Evolutionary conservation across 2,888 invertebrate genomes (phyloP), one percentile per base, ranked within the genome.

Genomic region (Physocephala rufipes): DNA sequence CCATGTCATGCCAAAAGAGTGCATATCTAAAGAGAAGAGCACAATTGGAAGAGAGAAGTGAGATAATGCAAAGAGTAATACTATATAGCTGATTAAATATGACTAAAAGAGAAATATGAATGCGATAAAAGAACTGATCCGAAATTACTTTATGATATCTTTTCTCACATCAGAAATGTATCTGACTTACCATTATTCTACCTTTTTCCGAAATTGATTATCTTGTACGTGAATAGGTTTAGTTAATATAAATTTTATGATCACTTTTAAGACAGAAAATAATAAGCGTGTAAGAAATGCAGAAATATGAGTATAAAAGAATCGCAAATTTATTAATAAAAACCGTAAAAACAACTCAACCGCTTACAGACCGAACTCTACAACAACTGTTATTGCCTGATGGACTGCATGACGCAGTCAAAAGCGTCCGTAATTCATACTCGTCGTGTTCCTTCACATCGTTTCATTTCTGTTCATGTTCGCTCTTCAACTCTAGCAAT

Each of bases 401-500:
- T 36, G 36, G 58, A 67, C 55, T 67, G 67, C 36, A 36, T 55
- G 36, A 24, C 66, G 24, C 28, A 66, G 19, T 7, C 36, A 36
- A 36, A 4, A 36, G 36, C 36, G n/a, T 30, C 12, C 30, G 19
- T 19, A n/a, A 30, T 67, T 58, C 59, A 67, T 58, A 30, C 43
- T 67, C 19, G 7, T 47, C 21, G 12, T 53, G 12, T 21, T 21
- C 21, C 21, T 24, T 58, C 21, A 58, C 43, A 59, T 61, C 36
- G 43, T 62, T 61, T 68, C 68, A 49, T 62, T 62, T 62, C 21
- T 26, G 49, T 61, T 68, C 68, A 51, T 62, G 68, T 68, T 62
- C 62, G 68, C 68, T 68, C 68, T 51, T 68, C 21, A 21, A 15
- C 30, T 43, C 68, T 30, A 51, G 36, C 62, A 24, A 9, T 51